Conservation (phyloP, 2,113 vertebrate genomes). For the Megaceryle torquata region DNA sequence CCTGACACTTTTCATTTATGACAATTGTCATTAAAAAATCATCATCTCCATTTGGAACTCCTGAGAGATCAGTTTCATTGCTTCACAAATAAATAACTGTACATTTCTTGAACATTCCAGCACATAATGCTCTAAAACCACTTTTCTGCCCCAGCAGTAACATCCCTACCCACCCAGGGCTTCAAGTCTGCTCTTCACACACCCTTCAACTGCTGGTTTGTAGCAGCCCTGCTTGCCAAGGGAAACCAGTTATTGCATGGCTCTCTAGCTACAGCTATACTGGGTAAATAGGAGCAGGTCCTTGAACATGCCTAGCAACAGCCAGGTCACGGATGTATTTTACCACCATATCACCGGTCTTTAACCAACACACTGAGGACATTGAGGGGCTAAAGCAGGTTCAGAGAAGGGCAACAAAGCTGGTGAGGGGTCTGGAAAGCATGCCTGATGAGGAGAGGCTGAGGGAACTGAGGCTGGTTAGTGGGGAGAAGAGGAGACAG, state of each 20-base stretch:
- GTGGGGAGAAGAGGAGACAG: no score
- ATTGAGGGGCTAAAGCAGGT: no score
- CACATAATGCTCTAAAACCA: background rate
- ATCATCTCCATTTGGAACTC: background rate
- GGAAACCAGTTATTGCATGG: background rate
- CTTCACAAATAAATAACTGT: background rate
- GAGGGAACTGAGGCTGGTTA: no score
- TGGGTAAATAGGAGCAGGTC: background rate
- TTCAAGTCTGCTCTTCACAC: background rate
- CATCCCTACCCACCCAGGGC: background rate
- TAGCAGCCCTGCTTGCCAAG: background rate
- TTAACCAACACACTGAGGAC: background rate
- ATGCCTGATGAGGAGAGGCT: no score
- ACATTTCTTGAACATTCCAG: background rate
- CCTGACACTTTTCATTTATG: no score
- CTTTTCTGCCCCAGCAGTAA: background rate
- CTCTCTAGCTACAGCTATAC: background rate
- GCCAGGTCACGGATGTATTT: background rate
- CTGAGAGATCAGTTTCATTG: background rate
- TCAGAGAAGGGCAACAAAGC: no score
- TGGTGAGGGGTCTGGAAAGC: no score
- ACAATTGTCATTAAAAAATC: background rate
- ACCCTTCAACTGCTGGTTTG: background rate
- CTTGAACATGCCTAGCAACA: background rate
- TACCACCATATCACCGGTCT: background rate